Conservation (phyloP, 2,888 invertebrate species). For the Autographa gamma region DNA sequence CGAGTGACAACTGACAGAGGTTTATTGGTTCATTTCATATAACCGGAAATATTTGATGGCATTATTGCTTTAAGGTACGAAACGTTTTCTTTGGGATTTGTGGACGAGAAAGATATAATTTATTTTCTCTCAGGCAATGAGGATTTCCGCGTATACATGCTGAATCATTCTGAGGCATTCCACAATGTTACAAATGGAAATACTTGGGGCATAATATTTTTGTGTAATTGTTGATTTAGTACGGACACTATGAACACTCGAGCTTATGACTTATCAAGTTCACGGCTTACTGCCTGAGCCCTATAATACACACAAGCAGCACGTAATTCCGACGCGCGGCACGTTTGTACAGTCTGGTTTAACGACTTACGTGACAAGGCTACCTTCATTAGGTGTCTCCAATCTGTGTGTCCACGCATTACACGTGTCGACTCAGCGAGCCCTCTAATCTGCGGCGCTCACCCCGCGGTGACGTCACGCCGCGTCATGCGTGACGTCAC, state of each 20-base stretch:
- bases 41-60: too few species aligned
- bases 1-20: not conserved
- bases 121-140: too few species aligned
- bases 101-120: too few species aligned
- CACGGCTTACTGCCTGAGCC: not conserved
- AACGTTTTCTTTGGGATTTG: too few species aligned
- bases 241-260: not conserved
- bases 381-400: constrained; percentile 30
- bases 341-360: constrained; percentile 13
- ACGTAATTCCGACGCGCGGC: constrained; percentile 6
- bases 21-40: not conserved
- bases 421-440: constrained; percentile 17
- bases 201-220: too few species aligned
- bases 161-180: too few species aligned
- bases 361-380: constrained; percentile 17
- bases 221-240: not conserved
- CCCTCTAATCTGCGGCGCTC: constrained; percentile 20
- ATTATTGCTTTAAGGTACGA: too few species aligned
- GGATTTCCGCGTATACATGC: too few species aligned
- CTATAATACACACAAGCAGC: not conserved
- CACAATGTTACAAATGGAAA: too few species aligned
- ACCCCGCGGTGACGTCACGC: constrained; percentile 47
- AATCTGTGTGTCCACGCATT: constrained; percentile 16
- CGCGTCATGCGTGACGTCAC: constrained; percentile 48
- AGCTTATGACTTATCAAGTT: not conserved